Conservation (phyloP, 2,113 vertebrate genomes). For the Columba janthina region DNA sequence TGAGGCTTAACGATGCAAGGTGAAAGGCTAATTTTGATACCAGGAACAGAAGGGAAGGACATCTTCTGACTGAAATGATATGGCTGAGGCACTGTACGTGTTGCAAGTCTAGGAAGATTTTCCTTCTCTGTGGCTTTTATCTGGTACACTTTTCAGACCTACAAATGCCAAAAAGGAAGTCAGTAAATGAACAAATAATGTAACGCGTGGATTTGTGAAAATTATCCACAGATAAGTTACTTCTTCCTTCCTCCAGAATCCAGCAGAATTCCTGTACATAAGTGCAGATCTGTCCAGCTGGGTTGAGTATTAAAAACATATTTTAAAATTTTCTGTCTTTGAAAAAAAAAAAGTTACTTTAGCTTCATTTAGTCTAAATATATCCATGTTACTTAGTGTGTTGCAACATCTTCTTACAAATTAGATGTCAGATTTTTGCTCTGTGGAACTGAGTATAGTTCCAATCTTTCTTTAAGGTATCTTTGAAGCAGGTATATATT, state of each 20-base stretch:
- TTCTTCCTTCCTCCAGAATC: background rate
- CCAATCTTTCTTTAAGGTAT: background rate
- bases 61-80: background rate
- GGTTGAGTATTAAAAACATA: rapidly evolving
- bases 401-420: background rate
- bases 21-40: background rate
- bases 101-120: background rate
- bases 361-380: background rate
- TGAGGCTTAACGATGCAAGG: background rate
- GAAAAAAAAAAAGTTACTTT: background rate
- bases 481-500: constrained; percentile 18
- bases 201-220: background rate
- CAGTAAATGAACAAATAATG: background rate
- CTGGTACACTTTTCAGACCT: background rate
- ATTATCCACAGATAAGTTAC: background rate
- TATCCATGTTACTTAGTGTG: background rate
- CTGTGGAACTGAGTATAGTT: background rate
- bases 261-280: background rate
- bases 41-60: background rate
- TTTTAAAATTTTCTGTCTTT: background rate
- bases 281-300: background rate
- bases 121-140: background rate
- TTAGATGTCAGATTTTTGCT: background rate
- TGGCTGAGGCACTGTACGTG: background rate
- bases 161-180: background rate